Evolutionary conservation across 2,113 vertebrate genomes (phyloP), one percentile per base, ranked within the genome.

Genomic region (Anoplopoma fimbria): DNA sequence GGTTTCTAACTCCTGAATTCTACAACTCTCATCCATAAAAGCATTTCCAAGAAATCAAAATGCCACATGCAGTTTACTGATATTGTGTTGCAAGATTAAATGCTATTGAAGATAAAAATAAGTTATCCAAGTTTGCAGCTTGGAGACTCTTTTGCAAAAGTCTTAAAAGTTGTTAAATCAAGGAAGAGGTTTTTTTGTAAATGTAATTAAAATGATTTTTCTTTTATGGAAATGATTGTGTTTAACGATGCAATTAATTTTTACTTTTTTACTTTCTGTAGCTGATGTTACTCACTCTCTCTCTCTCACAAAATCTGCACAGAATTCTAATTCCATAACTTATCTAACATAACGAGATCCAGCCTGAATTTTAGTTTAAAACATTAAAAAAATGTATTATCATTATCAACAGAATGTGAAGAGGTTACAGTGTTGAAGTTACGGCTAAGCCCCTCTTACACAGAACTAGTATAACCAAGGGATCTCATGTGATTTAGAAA

Each of bases 121-220:
- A 38, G 9, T 38, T 14, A 42, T 21, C 17, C 53, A 72, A 31
- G 58, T 73, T n/a, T 73, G 70, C 27, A 31, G 68, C 61, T 45
- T 42, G 53, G 6, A 61, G 27, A 47, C 6, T 45, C 14, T 10
- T 55, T 29, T 55, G 69, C 23, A 57, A n/a, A 19, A 2, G n/a
- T 53, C 10, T 29, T 29, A 60, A 21, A 73, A 73, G 25, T 74
- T 60, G 1, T 29, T 21, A 27, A 47, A 42, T 45, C 6, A 17
- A 49, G 34, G 58, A 62, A 34, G 17, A 38, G 4, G 4, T 45
- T 51, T 75, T n/a, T 55, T 15, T n/a, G 4, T 15, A 36, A 51
- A 69, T 51, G 8, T 29, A 38, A 51, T 61, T 36, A 36, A 14
- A 42, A 25, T 69, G 3, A 53, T 27, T 38, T 31, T 17, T 21